These are phyloP conservation scores for Apomyelois bistriatella DNA, from an alignment of 2,888 invertebrate genomes.

Conservation along the genomic window DNA sequence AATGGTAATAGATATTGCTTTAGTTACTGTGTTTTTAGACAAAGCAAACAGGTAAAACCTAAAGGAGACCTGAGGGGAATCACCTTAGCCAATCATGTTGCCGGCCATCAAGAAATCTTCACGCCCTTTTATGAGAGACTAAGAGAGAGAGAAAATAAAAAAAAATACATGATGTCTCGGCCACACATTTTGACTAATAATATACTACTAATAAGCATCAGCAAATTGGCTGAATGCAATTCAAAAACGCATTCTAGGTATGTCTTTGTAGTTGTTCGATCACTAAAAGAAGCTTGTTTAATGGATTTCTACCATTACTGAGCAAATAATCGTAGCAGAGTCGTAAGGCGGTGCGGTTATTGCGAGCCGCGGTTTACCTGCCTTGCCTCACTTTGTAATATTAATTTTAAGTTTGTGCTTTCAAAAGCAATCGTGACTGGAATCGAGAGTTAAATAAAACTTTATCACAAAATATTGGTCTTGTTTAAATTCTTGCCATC, in stretches of 20 bases:
- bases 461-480: not conserved
- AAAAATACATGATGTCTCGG: conserved; percentile 35
- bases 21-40: no score
- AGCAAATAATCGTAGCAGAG: conserved; percentile 76
- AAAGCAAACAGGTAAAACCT: no score
- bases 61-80: no score
- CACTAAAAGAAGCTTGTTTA: conserved; percentile 78
- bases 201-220: no score
- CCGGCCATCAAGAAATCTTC: no score
- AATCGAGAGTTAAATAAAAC: not conserved
- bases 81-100: no score
- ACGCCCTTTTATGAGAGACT: no score
- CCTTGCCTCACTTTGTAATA: conserved; percentile 1
- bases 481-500: not conserved
- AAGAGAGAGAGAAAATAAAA: conserved; percentile 18
- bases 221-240: conserved; percentile 69
- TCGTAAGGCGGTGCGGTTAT: conserved; percentile 47
- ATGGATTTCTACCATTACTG: conserved; percentile 79
- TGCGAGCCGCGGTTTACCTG: conserved; percentile 23
- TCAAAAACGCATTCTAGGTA: conserved; percentile 65
- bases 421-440: conserved; percentile 7
- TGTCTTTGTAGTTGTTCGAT: conserved; percentile 71
- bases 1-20: no score
- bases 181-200: conserved; percentile 59
- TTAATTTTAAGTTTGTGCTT: conserved; percentile 9